These are phyloP conservation scores for Muscicapa striata DNA, from an alignment of 2,797 vertebrate species.

Conservation along the genomic window DNA sequence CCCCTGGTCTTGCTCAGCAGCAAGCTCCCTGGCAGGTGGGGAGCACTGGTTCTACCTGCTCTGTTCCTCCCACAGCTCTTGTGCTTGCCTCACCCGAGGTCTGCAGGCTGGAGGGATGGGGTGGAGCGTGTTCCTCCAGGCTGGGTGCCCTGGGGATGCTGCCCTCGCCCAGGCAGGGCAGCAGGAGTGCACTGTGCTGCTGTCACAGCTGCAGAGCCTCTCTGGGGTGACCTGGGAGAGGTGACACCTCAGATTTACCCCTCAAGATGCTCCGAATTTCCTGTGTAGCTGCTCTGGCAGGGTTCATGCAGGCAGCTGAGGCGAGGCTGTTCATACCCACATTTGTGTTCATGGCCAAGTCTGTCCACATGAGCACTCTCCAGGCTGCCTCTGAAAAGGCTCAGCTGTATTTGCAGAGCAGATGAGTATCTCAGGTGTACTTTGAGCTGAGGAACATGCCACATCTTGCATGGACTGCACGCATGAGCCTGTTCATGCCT, in stretches of 20 bases:
- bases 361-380: background rate
- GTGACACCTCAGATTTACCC: background rate
- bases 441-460: background rate
- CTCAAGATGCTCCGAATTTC: background rate
- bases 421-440: background rate
- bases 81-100: background rate
- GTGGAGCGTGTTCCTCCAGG: background rate
- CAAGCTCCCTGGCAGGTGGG: background rate
- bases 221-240: background rate
- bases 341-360: background rate
- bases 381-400: background rate
- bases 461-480: background rate
- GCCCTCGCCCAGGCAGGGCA: background rate
- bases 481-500: background rate
- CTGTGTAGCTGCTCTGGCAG: background rate
- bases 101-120: background rate
- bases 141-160: background rate
- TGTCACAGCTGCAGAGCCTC: background rate
- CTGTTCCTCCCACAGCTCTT: background rate
- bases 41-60: background rate
- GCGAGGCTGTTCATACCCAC: background rate
- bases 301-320: background rate
- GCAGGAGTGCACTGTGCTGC: accelerated
- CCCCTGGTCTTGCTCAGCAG: background rate
- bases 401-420: background rate